A percentile compares a stretch with the other conserved stretches of the same genome.
phyloP scores from a whole-genome alignment of 2,797 vertebrate species.

The Cichlasoma orientale region DNA sequence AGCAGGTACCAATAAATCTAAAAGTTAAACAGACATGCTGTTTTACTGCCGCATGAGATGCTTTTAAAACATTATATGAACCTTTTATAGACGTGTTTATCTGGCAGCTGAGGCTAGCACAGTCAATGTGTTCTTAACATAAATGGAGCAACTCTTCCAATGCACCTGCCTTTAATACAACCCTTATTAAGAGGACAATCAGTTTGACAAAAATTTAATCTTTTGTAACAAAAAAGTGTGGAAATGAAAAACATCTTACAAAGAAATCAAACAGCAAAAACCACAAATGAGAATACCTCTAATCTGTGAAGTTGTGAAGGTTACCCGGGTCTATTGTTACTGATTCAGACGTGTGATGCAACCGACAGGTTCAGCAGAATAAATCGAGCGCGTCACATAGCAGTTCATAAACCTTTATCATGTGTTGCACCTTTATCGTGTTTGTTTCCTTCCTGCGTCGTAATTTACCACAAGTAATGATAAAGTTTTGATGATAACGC shows the following conservation, averaged over 20 bases:
- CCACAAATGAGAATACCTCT: too few relatives aligned
- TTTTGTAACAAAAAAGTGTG: not conserved
- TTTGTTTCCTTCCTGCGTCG: not conserved
- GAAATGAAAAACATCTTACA: too few relatives aligned
- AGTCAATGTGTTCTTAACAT: not conserved
- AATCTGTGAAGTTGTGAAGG: too few relatives aligned
- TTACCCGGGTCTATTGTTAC: too few relatives aligned
- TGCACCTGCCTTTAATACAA: constrained; percentile 5
- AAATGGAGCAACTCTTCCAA: constrained; percentile 1
- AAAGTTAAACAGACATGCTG: not conserved
- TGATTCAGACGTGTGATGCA: too few relatives aligned
- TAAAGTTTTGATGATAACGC: not conserved
- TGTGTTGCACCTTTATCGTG: too few relatives aligned
- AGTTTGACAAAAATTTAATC: not conserved
- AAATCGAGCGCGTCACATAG: too few relatives aligned
- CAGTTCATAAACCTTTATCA: not conserved
- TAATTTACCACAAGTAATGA: not conserved
- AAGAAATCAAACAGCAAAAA: too few relatives aligned
- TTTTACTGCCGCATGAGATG: not conserved
- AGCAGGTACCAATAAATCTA: not conserved
- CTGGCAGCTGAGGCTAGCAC: not conserved
- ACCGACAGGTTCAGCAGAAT: too few relatives aligned
- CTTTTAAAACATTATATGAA: not conserved
- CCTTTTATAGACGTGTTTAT: not conserved
- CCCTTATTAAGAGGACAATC: not conserved